Evolutionary conservation across 1,140 invertebrate species (phyloP).

Genomic region (Frieseomelitta varia): DNA sequence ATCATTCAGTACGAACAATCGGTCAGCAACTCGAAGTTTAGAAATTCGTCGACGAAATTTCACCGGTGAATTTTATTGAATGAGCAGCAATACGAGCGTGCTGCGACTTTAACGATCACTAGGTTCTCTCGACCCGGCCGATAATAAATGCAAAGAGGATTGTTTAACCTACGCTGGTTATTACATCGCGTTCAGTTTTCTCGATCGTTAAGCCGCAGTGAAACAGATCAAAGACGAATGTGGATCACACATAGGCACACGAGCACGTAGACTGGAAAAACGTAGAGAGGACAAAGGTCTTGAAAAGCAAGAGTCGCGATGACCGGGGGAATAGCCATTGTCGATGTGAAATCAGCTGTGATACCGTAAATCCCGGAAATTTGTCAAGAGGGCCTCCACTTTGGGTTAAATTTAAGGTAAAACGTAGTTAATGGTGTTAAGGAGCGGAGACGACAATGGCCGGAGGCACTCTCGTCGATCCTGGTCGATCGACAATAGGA

Average conservation of each 20-base stretch:
- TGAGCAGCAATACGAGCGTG: neutral
- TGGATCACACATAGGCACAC: accelerated
- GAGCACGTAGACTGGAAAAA: neutral
- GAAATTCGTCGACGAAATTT: neutral
- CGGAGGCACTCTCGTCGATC: conserved; percentile 62
- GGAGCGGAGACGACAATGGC: conserved; percentile 67
- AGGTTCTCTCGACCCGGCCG: neutral
- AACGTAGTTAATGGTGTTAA: conserved; percentile 80
- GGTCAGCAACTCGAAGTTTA: neutral
- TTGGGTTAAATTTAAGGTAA: conserved; percentile 80
- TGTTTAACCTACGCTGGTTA: neutral
- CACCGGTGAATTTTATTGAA: neutral
- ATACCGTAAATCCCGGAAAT: conserved; percentile 75
- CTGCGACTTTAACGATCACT: neutral
- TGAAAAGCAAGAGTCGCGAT: conserved; percentile 37
- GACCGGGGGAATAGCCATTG: conserved; percentile 43
- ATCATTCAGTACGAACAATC: too few relatives aligned
- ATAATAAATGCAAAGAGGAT: neutral
- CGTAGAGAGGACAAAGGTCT: neutral
- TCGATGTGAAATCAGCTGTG: conserved; percentile 45
- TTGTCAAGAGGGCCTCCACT: conserved; percentile 78
- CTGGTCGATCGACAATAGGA: conserved; percentile 72
- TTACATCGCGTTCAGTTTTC: neutral
- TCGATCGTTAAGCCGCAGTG: neutral
- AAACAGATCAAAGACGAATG: conserved; percentile 12